Conservation (phyloP, 1,140 invertebrate genomes). For the Bathynomus jamesi region DNA sequence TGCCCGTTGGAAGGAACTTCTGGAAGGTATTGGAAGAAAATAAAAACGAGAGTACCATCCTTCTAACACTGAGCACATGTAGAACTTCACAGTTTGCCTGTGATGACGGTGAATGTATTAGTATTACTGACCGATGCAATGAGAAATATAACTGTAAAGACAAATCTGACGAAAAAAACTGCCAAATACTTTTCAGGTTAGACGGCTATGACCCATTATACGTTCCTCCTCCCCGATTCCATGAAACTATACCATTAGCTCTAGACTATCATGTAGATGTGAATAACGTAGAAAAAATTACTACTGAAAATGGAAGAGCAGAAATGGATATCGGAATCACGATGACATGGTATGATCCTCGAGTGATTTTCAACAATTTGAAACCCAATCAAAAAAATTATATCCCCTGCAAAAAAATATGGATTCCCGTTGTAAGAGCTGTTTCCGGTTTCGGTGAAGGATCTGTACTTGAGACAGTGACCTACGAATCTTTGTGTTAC, state of each 20-base stretch:
- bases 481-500: slow-evolving; percentile 28
- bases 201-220: too few relatives aligned
- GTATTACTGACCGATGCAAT: slow-evolving; percentile 20
- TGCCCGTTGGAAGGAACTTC: slow-evolving; percentile 19
- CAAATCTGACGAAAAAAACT: slow-evolving; percentile 23
- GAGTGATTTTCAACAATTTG: slow-evolving; percentile 24
- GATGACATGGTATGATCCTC: slow-evolving; percentile 24
- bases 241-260: slow-evolving; percentile 12
- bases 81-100: slow-evolving; percentile 25
- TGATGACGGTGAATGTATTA: slow-evolving; percentile 27
- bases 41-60: neutral
- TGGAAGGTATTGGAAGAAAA: slow-evolving; percentile 10
- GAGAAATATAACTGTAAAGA: slow-evolving; percentile 25
- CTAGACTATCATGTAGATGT: slow-evolving; percentile 25
- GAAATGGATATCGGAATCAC: slow-evolving; percentile 28
- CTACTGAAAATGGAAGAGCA: slow-evolving; percentile 23
- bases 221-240: slow-evolving; percentile 23
- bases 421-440: slow-evolving; percentile 28
- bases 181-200: too few relatives aligned
- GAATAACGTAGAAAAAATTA: slow-evolving; percentile 25
- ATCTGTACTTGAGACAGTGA: slow-evolving; percentile 16
- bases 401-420: slow-evolving; percentile 25
- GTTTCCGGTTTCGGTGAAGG: slow-evolving; percentile 29
- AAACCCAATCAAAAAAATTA: slow-evolving; percentile 25
- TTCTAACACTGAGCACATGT: slow-evolving; percentile 19